Evolutionary conservation across 2,888 invertebrate genomes (phyloP).

Genomic region (Drosophila seclusa): DNA sequence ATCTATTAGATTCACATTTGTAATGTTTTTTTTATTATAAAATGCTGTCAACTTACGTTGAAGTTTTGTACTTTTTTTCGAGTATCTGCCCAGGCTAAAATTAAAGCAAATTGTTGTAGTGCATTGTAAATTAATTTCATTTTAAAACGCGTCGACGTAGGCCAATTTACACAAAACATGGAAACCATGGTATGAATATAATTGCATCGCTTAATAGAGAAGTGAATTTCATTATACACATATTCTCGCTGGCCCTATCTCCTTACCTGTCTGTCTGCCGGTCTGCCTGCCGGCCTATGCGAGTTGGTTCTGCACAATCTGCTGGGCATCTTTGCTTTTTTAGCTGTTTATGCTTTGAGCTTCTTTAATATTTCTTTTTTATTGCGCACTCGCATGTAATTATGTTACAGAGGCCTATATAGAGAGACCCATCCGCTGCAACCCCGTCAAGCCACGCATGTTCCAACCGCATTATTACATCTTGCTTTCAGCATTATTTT

Average conservation of each 20-base stretch:
- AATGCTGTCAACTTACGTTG: slow-evolving; percentile 20
- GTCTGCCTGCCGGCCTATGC: neutral
- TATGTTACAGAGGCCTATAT: slow-evolving; percentile 72
- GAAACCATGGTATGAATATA: slow-evolving; percentile 50
- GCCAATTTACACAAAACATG: slow-evolving; percentile 57
- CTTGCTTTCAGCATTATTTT: slow-evolving; percentile 42
- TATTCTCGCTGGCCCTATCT: slow-evolving; percentile 2
- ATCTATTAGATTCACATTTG: slow-evolving; percentile 35
- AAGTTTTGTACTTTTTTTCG: slow-evolving; percentile 14
- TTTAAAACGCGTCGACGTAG: slow-evolving; percentile 62
- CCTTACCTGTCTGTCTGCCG: neutral
- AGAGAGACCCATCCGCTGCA: slow-evolving; percentile 38
- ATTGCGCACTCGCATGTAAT: slow-evolving; percentile 68
- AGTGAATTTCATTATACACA: slow-evolving; percentile 64
- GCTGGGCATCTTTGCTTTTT: slow-evolving; percentile 34
- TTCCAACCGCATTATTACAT: slow-evolving; percentile 72
- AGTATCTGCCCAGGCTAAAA: slow-evolving; percentile 19
- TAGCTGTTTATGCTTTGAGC: slow-evolving; percentile 54
- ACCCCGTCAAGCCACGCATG: slow-evolving; percentile 66
- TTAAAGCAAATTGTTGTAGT: slow-evolving; percentile 26
- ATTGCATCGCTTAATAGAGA: slow-evolving; percentile 70
- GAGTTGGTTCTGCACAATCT: slow-evolving; percentile 15
- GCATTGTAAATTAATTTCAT: slow-evolving; percentile 59
- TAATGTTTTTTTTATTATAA: slow-evolving; percentile 20
- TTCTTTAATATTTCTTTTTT: slow-evolving; percentile 51